These are phyloP conservation scores for Caenorhabditis imperialis DNA, from an alignment of 2,888 invertebrate species.

Conservation along the genomic window DNA sequence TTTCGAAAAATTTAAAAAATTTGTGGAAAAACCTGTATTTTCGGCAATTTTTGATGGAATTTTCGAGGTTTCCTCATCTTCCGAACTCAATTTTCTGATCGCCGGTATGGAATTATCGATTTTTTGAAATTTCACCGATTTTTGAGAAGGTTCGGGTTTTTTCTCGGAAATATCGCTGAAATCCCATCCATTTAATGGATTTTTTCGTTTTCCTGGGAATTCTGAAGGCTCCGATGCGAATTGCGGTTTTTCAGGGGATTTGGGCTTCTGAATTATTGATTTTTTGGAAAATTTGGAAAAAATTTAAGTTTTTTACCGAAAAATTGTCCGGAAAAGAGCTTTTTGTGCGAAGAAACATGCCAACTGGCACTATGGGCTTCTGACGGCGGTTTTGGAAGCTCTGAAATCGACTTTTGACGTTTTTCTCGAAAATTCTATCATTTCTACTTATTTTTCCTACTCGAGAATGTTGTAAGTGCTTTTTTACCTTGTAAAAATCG, in stretches of 20 bases:
- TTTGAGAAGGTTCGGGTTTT: neutral
- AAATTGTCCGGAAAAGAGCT: constrained; percentile 9
- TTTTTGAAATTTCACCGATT: neutral
- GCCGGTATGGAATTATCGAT: neutral
- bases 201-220: neutral
- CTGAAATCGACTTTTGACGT: neutral
- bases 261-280: neutral
- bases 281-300: neutral
- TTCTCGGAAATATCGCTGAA: constrained; percentile 9
- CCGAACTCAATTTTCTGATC: constrained; percentile 8
- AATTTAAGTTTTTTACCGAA: neutral
- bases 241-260: neutral
- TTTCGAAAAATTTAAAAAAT: neutral
- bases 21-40: neutral
- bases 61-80: constrained; percentile 15
- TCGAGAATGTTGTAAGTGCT: no score
- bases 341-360: constrained; percentile 40
- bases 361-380: constrained; percentile 9
- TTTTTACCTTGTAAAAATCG: no score
- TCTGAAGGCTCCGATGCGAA: neutral
- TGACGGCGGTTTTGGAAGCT: neutral
- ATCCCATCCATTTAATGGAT: constrained; percentile 10
- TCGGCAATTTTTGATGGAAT: neutral
- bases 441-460: no score
- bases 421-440: neutral